phyloP scores from a whole-genome alignment of 2,797 vertebrate genomes.

The Hemibagrus guttatus region DNA sequence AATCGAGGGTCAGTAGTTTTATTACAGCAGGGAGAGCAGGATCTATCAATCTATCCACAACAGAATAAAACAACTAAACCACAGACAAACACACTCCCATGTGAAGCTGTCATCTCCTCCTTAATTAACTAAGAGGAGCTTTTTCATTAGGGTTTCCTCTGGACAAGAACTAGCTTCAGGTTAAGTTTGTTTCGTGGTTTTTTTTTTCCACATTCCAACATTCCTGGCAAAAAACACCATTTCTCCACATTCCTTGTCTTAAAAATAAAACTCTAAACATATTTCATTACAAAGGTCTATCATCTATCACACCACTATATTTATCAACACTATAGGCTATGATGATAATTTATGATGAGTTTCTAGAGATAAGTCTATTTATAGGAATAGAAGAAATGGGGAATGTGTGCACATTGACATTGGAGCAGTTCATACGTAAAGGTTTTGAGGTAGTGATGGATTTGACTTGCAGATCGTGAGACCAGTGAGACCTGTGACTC shows the following conservation, averaged over 20 bases:
- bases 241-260: not conserved
- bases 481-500: conserved; percentile 30
- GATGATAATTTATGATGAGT: no score
- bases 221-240: not conserved
- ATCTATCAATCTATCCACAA: conserved; percentile 31
- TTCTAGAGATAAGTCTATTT: not conserved
- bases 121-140: conserved; percentile 7
- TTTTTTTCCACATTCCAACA: not conserved
- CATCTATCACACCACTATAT: not conserved
- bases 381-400: not conserved
- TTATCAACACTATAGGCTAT: not conserved
- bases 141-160: conserved; percentile 22
- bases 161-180: not conserved
- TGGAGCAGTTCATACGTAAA: not conserved
- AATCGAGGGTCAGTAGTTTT: conserved; percentile 57
- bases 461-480: conserved; percentile 22
- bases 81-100: conserved; percentile 28
- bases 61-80: conserved; percentile 28
- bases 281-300: not conserved
- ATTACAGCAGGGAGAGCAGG: conserved; percentile 30
- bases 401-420: not conserved
- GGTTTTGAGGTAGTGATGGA: not conserved
- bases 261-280: not conserved
- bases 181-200: not conserved
- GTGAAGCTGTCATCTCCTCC: conserved; percentile 31